Conservation (phyloP, 2,888 invertebrate species). For the Aphodius sticticus region DNA sequence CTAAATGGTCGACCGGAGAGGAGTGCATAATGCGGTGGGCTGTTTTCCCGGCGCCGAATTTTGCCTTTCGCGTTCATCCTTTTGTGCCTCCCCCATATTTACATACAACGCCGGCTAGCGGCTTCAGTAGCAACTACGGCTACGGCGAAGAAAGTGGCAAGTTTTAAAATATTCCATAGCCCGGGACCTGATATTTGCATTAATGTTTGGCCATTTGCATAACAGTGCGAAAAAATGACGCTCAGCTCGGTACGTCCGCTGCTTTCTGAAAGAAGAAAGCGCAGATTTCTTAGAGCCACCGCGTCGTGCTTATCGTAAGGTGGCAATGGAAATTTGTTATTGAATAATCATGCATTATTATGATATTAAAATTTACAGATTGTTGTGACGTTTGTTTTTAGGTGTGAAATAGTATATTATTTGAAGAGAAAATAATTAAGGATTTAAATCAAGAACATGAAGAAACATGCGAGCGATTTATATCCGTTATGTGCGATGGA, state of each 20-base stretch:
- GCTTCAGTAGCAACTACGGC: slow-evolving; percentile 19
- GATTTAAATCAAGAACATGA: too few relatives aligned
- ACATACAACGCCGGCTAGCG: slow-evolving; percentile 22
- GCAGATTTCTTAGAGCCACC: background rate
- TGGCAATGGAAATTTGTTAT: too few relatives aligned
- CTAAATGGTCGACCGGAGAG: slow-evolving; percentile 15
- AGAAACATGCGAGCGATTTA: too few relatives aligned
- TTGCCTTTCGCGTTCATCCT: slow-evolving; percentile 12
- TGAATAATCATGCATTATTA: too few relatives aligned
- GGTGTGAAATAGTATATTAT: too few relatives aligned
- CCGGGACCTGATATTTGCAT: slow-evolving; percentile 25
- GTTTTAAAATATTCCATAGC: slow-evolving; percentile 26
- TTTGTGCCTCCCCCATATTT: slow-evolving; percentile 11
- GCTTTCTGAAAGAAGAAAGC: background rate
- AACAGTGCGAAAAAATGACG: slow-evolving; percentile 20
- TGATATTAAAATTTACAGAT: too few relatives aligned
- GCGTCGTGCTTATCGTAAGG: too few relatives aligned
- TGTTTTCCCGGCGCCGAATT: slow-evolving; percentile 15
- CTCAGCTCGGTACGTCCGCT: background rate
- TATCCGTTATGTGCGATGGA: too few relatives aligned
- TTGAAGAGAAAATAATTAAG: too few relatives aligned
- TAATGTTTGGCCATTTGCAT: slow-evolving; percentile 24
- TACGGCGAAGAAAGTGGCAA: slow-evolving; percentile 23
- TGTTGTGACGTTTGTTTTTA: too few relatives aligned
- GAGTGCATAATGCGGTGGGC: slow-evolving; percentile 18